A percentile compares a stretch with the other conserved stretches of the same genome.
Conservation (phyloP, 1,140 invertebrate species). For the Drosophila cardini region DNA sequence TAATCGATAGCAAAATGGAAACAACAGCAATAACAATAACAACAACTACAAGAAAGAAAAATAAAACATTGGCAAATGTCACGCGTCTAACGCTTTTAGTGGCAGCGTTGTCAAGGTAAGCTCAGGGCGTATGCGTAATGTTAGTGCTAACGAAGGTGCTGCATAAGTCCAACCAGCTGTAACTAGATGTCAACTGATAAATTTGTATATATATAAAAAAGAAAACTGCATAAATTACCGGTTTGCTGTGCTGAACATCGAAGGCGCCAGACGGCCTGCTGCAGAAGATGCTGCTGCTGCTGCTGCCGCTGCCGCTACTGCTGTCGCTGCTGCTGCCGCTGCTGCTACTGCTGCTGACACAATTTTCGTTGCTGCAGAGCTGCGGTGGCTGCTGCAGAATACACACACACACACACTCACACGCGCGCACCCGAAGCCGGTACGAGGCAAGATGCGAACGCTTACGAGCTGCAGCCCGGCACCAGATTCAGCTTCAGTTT, state of each 20-base stretch:
- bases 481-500: slow-evolving; percentile 26
- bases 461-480: slow-evolving; percentile 39
- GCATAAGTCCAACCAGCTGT: slow-evolving; percentile 28
- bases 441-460: slow-evolving; percentile 45
- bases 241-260: slow-evolving; percentile 51
- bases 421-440: slow-evolving; percentile 53
- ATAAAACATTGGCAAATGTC: slow-evolving; percentile 62
- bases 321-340: slow-evolving; percentile 31
- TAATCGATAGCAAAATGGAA: slow-evolving; percentile 68
- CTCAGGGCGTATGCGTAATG: slow-evolving; percentile 63
- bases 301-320: slow-evolving; percentile 28
- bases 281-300: slow-evolving; percentile 44
- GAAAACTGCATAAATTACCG: slow-evolving; percentile 62
- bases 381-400: slow-evolving; percentile 57
- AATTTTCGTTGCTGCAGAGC: slow-evolving; percentile 73
- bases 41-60: slow-evolving; percentile 7
- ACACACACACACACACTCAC: slow-evolving; percentile 47
- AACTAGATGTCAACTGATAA: slow-evolving; percentile 13
- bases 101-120: slow-evolving; percentile 69
- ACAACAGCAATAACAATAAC: slow-evolving; percentile 35
- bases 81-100: slow-evolving; percentile 46
- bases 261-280: slow-evolving; percentile 70
- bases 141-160: slow-evolving; percentile 28
- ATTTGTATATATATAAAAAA: slow-evolving; percentile 3
- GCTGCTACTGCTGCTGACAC: slow-evolving; percentile 58